These are phyloP conservation scores for Prochilodus magdalenae DNA, from an alignment of 2,113 vertebrate genomes.

Conservation along the genomic window DNA sequence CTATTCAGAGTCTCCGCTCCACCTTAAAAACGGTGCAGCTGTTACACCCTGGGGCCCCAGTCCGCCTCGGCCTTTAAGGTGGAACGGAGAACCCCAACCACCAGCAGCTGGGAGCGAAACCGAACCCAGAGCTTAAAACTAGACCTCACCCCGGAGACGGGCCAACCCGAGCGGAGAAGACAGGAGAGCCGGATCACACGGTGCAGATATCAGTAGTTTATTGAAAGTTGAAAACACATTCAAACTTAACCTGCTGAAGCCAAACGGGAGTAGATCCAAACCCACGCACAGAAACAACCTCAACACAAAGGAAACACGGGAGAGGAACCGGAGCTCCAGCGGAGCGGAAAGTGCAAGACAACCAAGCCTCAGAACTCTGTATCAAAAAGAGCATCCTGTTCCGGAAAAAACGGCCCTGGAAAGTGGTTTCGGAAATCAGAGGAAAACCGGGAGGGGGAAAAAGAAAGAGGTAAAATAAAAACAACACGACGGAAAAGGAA, in stretches of 20 bases:
- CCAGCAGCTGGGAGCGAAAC: too few relatives aligned
- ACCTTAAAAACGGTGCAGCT: too few relatives aligned
- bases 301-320: background rate
- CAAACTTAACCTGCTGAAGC: constrained; percentile 51
- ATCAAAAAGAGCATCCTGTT: background rate
- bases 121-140: too few relatives aligned
- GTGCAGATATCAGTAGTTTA: constrained; percentile 57
- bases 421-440: constrained; percentile 6
- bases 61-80: too few relatives aligned
- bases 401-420: constrained; percentile 5
- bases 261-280: constrained; percentile 16
- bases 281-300: background rate
- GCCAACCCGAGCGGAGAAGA: background rate
- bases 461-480: background rate
- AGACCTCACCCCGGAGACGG: too few relatives aligned
- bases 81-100: too few relatives aligned
- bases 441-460: too few relatives aligned
- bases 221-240: constrained; percentile 54
- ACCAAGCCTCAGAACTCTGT: constrained; percentile 8
- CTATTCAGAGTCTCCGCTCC: too few relatives aligned
- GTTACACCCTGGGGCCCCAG: too few relatives aligned
- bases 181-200: background rate
- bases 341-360: background rate
- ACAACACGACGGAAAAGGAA: background rate
- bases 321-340: background rate